Conservation (phyloP, 2,113 vertebrate species). For the Chaetodon auriga region DNA sequence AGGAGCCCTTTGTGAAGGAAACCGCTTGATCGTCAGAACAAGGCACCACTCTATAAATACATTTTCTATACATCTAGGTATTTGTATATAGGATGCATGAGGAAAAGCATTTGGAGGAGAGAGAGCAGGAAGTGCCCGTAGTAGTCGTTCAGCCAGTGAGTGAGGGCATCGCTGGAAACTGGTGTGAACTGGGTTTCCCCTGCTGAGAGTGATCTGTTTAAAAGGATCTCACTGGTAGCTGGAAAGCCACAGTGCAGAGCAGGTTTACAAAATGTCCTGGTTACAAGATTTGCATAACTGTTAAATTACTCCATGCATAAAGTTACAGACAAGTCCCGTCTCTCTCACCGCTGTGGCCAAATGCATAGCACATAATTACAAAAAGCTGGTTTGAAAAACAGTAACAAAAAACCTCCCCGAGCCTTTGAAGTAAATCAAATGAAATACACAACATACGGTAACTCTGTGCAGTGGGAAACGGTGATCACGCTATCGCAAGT, state of each 20-base stretch:
- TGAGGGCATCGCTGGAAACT: constrained; percentile 9
- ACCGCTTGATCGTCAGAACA: constrained; percentile 65
- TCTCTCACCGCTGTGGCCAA: constrained; percentile 53
- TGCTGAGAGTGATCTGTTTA: constrained; percentile 21
- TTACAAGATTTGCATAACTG: constrained; percentile 43
- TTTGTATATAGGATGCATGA: constrained; percentile 62
- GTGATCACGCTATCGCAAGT: constrained; percentile 46
- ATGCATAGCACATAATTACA: constrained; percentile 73
- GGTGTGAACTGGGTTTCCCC: constrained; percentile 13
- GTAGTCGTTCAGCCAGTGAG: constrained; percentile 13
- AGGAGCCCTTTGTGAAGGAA: constrained; percentile 62
- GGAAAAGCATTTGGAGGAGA: constrained; percentile 34
- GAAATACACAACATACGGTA: constrained; percentile 57
- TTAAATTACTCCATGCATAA: constrained; percentile 35
- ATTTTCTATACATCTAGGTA: constrained; percentile 71
- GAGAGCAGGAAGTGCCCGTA: constrained; percentile 42
- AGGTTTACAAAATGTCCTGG: not conserved
- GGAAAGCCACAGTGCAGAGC: not conserved
- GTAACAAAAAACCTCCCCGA: constrained; percentile 42
- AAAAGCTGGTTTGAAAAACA: constrained; percentile 36
- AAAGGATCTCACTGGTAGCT: constrained; percentile 18
- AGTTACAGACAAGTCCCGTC: constrained; percentile 50
- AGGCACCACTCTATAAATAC: constrained; percentile 82
- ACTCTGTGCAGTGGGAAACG: constrained; percentile 56
- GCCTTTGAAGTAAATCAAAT: constrained; percentile 59